These are phyloP conservation scores for Cossypha dichroa DNA, from an alignment of 2,797 vertebrate genomes.

Conservation along the genomic window DNA sequence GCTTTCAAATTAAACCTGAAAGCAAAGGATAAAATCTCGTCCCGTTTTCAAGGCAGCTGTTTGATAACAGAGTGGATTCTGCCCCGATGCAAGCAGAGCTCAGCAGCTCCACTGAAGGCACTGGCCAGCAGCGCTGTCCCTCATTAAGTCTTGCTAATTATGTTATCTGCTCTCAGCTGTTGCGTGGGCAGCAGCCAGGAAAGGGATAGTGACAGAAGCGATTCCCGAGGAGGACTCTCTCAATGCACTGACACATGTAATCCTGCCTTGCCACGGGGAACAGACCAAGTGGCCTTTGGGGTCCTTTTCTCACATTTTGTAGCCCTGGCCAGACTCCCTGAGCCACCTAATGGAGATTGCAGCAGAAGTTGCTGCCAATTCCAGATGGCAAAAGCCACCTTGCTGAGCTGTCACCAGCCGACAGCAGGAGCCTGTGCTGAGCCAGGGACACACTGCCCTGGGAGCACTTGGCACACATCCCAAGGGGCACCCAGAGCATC, in stretches of 20 bases:
- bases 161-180: constrained; percentile 19
- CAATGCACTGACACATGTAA: background rate
- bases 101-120: background rate
- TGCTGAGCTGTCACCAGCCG: background rate
- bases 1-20: background rate
- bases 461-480: background rate
- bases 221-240: background rate
- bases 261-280: background rate
- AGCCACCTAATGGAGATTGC: background rate
- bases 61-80: background rate
- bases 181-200: background rate
- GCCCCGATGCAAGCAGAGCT: background rate
- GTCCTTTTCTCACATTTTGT: background rate
- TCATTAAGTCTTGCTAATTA: constrained; percentile 35
- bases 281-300: background rate
- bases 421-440: background rate
- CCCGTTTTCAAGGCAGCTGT: background rate
- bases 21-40: background rate
- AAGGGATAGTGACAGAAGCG: background rate
- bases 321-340: background rate
- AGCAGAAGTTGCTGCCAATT: background rate
- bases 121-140: background rate
- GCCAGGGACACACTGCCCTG: background rate
- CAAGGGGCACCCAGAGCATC: background rate
- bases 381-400: background rate